phyloP scores from a whole-genome alignment of 2,113 vertebrate genomes.

The Xiphophorus couchianus region DNA sequence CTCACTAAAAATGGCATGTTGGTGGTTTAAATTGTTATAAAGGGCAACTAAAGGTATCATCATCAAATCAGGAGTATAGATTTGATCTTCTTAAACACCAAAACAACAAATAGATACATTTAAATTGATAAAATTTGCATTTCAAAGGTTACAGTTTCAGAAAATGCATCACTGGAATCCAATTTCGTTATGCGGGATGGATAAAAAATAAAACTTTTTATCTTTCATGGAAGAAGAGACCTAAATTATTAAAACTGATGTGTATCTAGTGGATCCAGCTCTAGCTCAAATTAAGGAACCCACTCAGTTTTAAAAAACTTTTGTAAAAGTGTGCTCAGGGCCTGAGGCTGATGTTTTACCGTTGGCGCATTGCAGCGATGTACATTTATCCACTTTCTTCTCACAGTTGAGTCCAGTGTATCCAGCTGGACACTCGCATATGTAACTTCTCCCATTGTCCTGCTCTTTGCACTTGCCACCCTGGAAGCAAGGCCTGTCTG shows the following conservation, averaged over 20 bases:
- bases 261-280: neutral
- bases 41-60: neutral
- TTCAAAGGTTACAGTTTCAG: neutral
- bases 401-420: constrained; percentile 98
- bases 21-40: no score
- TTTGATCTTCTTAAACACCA: neutral
- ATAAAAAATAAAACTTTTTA: no score
- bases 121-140: neutral
- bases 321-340: neutral
- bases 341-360: constrained; percentile 77
- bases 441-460: constrained; percentile 86
- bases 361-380: constrained; percentile 90
- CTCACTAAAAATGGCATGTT: no score
- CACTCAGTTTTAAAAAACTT: neutral
- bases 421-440: constrained; percentile 88
- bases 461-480: constrained; percentile 89
- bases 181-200: no score
- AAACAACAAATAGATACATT: neutral
- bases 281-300: neutral
- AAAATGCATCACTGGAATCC: neutral
- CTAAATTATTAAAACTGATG: no score
- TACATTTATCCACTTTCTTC: constrained; percentile 94
- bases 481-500: constrained; percentile 92
- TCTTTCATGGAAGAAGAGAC: no score
- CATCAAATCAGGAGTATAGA: neutral